Base-by-base conservation (phyloP, 2,113 vertebrate species). In the Pelmatolapia mariae region DNA sequence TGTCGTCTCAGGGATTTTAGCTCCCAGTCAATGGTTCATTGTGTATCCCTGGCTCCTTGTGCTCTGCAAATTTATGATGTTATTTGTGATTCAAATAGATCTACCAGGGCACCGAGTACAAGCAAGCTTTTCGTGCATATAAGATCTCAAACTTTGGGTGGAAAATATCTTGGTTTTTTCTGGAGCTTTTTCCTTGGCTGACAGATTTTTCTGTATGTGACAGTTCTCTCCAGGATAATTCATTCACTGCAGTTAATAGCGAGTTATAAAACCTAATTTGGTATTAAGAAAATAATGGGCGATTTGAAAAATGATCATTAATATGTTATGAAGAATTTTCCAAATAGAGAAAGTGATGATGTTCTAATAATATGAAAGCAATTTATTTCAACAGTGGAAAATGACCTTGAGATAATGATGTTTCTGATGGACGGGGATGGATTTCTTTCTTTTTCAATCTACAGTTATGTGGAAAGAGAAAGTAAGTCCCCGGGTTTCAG, bases 11-110 rank as follows among this genome's bases (percentile, higher is more conserved):
- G 84, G 90, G 90, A 91, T 89, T 94, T 90, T 68, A 92, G 82
- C 83, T 92, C 59, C 80, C 78, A 90, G 86, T 87, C 90, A 90
- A 57, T 82, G 88, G 86, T 89, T 86, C 84, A 85, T 94, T 94
- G 91, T 95, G 84, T 76, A 68, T 86, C 89, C 45, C 66, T 71
- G 82, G 68, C 82, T 92, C 83, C 59, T 81, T 80, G 87, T 91
- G 84, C 90, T 80, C 84, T 91, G 86, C 84, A 92, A 93, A 91
- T 93, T 54, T 91, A 89, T 88, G 92, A 88, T 89, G 91, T 90
- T 90, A 92, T 93, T 93, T 90, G 90, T 89, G 86, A 94, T 91
- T 94, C 88, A 92, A 87, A 93, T 87, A 81, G 86, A 84, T 88
- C 78, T 87, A 84, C 83, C 61, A 15, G 86, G 80, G 81, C 68